These are phyloP conservation scores for Equus quagga DNA, from an alignment of 2,113 vertebrate genomes.

Conservation along the genomic window DNA sequence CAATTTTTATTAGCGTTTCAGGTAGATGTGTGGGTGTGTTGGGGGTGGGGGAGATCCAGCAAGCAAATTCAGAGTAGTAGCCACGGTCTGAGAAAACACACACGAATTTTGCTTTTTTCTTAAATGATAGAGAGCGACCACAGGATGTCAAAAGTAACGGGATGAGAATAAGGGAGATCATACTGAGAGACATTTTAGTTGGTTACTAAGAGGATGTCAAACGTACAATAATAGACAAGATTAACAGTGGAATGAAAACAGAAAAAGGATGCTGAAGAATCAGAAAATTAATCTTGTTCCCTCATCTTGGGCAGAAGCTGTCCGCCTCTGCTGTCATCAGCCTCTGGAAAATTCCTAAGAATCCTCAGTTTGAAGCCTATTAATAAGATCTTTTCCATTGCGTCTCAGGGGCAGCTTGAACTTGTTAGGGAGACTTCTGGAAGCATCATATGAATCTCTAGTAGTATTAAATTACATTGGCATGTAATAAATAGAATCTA, in stretches of 20 bases:
- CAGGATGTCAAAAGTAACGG: background rate
- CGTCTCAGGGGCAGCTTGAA: background rate
- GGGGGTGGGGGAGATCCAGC: background rate
- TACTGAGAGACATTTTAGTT: background rate
- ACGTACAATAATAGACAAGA: background rate
- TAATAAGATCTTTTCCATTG: background rate
- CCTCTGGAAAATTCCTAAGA: conserved; percentile 6
- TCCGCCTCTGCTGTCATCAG: background rate
- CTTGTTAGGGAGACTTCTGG: background rate
- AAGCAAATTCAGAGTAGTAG: background rate
- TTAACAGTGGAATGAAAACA: background rate
- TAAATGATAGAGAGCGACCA: background rate
- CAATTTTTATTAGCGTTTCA: background rate
- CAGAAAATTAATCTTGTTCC: background rate
- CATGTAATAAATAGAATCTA: background rate
- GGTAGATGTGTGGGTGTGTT: background rate
- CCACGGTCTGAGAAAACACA: background rate
- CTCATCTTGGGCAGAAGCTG: background rate
- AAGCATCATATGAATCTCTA: background rate
- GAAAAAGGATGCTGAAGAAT: background rate
- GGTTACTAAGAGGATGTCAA: background rate
- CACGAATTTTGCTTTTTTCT: background rate
- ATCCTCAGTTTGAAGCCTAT: background rate
- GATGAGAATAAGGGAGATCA: background rate
- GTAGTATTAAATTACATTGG: background rate